Percentiles rank a stretch among this genome's conserved stretches.
These are phyloP conservation scores for Furcula furcula DNA, from an alignment of 2,888 invertebrate species.

Conservation along the genomic window DNA sequence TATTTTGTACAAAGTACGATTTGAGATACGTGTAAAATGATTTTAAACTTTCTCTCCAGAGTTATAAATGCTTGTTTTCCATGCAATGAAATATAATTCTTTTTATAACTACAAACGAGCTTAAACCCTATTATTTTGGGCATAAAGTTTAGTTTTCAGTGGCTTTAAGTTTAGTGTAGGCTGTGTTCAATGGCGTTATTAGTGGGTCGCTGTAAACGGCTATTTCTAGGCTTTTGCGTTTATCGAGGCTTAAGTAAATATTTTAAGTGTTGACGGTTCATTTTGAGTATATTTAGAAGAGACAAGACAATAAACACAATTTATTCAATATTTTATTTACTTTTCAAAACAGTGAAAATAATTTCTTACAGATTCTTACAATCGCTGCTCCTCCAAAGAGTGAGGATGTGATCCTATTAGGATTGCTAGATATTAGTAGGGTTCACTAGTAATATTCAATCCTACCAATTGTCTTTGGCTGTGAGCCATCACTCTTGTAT, in stretches of 20 bases:
- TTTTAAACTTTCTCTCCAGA: conserved; percentile 24
- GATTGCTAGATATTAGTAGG: no score
- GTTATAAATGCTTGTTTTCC: conserved; percentile 22
- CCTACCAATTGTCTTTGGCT: no score
- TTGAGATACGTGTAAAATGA: conserved; percentile 18
- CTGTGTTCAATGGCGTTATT: conserved; percentile 31
- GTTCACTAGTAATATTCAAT: no score
- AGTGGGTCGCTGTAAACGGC: conserved; percentile 21
- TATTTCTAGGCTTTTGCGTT: conserved; percentile 32
- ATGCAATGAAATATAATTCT: conserved; percentile 19
- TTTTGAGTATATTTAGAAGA: no score
- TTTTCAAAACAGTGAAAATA: no score
- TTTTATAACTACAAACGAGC: conserved; percentile 6
- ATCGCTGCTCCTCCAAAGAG: no score
- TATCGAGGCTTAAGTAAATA: conserved; percentile 28
- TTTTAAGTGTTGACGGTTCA: conserved; percentile 15
- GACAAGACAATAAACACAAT: no score
- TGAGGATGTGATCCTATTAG: no score
- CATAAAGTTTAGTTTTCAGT: conserved; percentile 21
- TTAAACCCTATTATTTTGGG: conserved; percentile 6
- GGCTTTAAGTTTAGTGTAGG: conserved; percentile 14
- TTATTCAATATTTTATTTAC: no score
- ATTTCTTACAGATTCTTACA: no score
- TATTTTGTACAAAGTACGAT: conserved; percentile 10
- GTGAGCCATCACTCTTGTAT: no score